Evolutionary conservation across 2,797 vertebrate genomes (phyloP), one percentile per base, ranked within the genome.

Genomic region (Bucorvus abyssinicus): DNA sequence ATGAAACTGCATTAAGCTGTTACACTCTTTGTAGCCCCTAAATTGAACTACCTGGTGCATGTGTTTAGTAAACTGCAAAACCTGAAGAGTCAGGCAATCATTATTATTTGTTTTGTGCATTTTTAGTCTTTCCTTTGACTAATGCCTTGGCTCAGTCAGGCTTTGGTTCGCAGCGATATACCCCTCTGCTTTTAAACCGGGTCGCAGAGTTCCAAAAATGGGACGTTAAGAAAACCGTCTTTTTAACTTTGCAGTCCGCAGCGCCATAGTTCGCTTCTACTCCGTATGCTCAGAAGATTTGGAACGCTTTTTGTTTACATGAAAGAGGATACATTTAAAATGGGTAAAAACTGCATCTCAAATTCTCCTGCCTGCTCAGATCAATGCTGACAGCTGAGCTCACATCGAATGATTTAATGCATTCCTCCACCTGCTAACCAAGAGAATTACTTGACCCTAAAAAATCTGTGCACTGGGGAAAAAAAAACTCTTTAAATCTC

Each of bases 51-150:
- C 95, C 76, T 88, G 89, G 80, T 93, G 87, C 64, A 92, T 90
- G 89, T 95, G 91, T 95, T 96, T 90, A 85, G 91, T 50, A 96
- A 95, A 94, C 84, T 79, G 45, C 44, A 68, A 77, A 88, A 82
- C 42, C 76, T 83, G 63, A 85, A 94, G 87, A 63, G 84, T 50
- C 47, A 79, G 80, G 50, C 89, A 88, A 95, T 90, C 59, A 32
- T 23, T 68, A 36, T 67, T 89, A 78, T 91, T 93, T 77, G 76
- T 75, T 96, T 64, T 40, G 73, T 71, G 50, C 12, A 26, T 82
- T 92, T 85, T 16, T 49, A 60, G 24, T 38, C 60, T 82, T 68
- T 80, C 38, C 38, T 92, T 71, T 86, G 77, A 75, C 42, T 85
- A 14, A 45, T 15, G 42, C 1, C 7, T 15, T 55, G 68, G 68